Base-by-base conservation (phyloP, 2,888 invertebrate species). In the Teleiodes luculella region DNA sequence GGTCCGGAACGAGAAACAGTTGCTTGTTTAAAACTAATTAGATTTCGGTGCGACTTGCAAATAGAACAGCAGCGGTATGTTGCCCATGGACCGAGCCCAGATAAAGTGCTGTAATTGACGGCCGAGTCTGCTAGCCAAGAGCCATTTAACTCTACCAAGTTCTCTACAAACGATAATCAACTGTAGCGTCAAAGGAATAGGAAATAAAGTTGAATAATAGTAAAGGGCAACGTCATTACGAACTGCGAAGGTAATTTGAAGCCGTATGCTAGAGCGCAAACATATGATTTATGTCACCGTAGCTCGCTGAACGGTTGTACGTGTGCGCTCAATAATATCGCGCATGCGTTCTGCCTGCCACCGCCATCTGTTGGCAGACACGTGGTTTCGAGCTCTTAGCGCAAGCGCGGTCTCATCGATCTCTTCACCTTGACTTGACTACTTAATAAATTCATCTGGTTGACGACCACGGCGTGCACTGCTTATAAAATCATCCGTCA, bases 301-400 rank as follows among this genome's bases (percentile, higher is more conserved):
- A 64, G 60, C 66, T 57, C 53, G 63, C 70, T 74, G 39, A 13
- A 56, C 53, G 50, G 53, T 47, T 55, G 65, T 67, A 76, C 76
- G 80, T 57, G 76, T 68, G 73, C 78, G 86, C 69, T 88, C 88
- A 86, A 89, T 89, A 88, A 72, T 66, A 57, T 67, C 62, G 70
- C 76, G 80, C 88, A 86, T 87, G 88, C 88, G 87, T 73, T 62
- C 63, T 76, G 73, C 66, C 67, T 30, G 57, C 62, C 71, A 80
- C 76, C 72, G 88, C 87, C 87, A 87, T 87, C 88, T 88, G 86
- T 86, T 81, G 86, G 78, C 74, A 62, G 73, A 74, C 86, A 87
- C 87, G 88, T 87, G 80, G 78, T 66, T 57, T 57, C 41, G 55
- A 13, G 16, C 45, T 53, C 57, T 53, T 33, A 31, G 68, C 84